A percentile compares a stretch with the other conserved stretches of the same genome.
Conservation (phyloP, 1,140 invertebrate species). For the Leptinotarsa lineolata region DNA sequence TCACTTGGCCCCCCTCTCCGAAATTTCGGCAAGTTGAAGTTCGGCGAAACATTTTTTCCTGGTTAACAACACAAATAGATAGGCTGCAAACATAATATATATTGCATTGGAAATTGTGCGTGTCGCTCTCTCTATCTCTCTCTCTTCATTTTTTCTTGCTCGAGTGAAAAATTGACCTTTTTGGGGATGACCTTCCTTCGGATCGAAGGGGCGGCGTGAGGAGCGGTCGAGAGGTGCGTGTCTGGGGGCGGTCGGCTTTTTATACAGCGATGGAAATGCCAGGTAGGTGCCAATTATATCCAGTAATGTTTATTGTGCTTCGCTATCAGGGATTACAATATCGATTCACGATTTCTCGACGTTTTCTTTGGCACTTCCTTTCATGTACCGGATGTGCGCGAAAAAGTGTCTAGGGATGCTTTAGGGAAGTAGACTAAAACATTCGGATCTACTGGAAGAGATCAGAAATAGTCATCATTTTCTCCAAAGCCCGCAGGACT, state of each 20-base stretch:
- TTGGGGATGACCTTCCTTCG: background rate
- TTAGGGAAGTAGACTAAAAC: too few relatives aligned
- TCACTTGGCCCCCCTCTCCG: conserved; percentile 23
- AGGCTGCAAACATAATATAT: conserved; percentile 43
- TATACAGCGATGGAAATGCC: conserved; percentile 23
- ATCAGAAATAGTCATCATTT: too few relatives aligned
- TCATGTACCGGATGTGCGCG: too few relatives aligned
- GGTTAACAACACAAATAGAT: conserved; percentile 50
- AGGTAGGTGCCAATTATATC: conserved; percentile 15
- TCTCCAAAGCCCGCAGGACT: too few relatives aligned
- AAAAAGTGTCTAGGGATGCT: too few relatives aligned
- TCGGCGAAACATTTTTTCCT: conserved; percentile 50
- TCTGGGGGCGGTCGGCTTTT: background rate
- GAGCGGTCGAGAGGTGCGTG: conserved; percentile 12
- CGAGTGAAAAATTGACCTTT: background rate
- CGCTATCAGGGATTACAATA: background rate
- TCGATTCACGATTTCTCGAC: too few relatives aligned
- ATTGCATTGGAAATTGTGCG: conserved; percentile 36
- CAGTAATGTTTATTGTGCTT: background rate
- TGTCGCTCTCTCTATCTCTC: background rate
- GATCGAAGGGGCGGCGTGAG: background rate
- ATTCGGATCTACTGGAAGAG: too few relatives aligned
- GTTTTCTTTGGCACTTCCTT: too few relatives aligned
- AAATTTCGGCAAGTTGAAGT: conserved; percentile 37
- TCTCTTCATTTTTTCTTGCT: conserved; percentile 11